These are phyloP conservation scores for Palaemon carinicauda DNA, from an alignment of 1,140 invertebrate species.

Conservation along the genomic window DNA sequence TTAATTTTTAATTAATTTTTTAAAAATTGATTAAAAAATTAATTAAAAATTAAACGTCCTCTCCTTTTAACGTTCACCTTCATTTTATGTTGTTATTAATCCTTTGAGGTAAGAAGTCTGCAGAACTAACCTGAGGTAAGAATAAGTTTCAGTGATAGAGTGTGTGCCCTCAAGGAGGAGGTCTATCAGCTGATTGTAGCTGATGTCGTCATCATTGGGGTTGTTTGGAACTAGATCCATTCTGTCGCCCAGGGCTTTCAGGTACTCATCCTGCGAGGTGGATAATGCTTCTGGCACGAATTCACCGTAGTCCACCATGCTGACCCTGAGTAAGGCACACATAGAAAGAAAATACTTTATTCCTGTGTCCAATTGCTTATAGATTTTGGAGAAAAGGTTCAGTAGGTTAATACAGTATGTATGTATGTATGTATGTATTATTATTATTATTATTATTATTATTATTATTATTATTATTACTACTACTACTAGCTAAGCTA, in stretches of 20 bases:
- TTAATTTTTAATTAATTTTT: too few relatives aligned
- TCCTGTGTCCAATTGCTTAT: too few relatives aligned
- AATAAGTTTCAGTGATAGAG: slow-evolving; percentile 21
- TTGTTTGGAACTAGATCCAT: slow-evolving; percentile 19
- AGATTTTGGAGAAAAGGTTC: too few relatives aligned
- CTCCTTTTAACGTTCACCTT: too few relatives aligned
- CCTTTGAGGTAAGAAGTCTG: too few relatives aligned
- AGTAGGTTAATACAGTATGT: not conserved
- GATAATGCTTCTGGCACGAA: slow-evolving; percentile 25
- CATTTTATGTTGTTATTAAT: too few relatives aligned
- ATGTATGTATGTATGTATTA: not conserved
- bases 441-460: too few relatives aligned
- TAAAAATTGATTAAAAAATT: too few relatives aligned
- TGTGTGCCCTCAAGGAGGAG: not conserved
- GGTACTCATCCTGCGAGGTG: not conserved
- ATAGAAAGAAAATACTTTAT: not conserved
- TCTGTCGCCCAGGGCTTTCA: slow-evolving; percentile 4
- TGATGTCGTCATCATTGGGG: not conserved
- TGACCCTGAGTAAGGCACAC: not conserved
- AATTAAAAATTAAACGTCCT: too few relatives aligned
- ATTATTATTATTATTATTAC: too few relatives aligned
- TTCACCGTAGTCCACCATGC: slow-evolving; percentile 42
- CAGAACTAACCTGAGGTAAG: slow-evolving; percentile 31
- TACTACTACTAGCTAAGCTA: too few relatives aligned
- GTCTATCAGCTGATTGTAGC: not conserved